Conservation (phyloP, 2,797 vertebrate genomes). For the Rhinoraja longicauda region DNA sequence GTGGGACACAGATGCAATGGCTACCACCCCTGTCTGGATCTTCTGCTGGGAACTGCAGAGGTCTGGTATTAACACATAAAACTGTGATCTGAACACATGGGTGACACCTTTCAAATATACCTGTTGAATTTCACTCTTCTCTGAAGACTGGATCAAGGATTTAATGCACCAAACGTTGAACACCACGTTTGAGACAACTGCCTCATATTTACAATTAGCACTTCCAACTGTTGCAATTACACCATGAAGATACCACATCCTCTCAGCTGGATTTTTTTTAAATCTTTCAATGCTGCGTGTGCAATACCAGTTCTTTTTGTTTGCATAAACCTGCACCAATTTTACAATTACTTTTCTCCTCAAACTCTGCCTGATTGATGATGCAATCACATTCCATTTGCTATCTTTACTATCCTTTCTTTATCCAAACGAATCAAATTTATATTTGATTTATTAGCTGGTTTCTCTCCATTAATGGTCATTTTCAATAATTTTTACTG, state of each 20-base stretch:
- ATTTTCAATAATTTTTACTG: background rate
- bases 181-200: no score
- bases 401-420: background rate
- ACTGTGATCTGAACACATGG: no score
- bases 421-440: background rate
- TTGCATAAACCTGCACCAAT: background rate
- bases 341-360: background rate
- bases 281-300: background rate
- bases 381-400: background rate
- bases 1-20: no score
- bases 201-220: background rate
- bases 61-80: no score
- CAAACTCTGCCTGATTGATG: background rate
- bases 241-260: no score
- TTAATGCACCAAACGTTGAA: no score
- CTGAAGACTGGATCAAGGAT: no score
- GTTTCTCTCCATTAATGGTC: background rate
- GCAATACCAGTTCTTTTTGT: background rate
- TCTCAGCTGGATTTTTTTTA: no score
- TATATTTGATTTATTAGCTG: background rate
- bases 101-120: no score
- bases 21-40: no score
- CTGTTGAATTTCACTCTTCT: no score
- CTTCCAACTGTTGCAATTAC: background rate
- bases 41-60: no score